These are phyloP conservation scores for Delphinus delphis DNA, from an alignment of 2,113 vertebrate genomes.

Conservation along the genomic window DNA sequence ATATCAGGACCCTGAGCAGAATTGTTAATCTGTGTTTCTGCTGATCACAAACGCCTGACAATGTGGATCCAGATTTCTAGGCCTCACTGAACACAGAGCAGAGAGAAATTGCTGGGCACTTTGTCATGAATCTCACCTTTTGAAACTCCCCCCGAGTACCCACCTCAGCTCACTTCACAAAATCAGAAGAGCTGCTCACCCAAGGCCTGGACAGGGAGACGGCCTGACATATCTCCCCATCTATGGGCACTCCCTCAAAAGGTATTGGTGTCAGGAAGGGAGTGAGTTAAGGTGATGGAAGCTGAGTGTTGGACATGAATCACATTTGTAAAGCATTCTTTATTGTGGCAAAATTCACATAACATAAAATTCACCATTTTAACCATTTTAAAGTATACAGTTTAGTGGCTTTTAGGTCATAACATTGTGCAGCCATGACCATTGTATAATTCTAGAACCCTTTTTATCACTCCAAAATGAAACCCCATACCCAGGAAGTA, in stretches of 20 bases:
- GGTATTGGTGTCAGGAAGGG: neutral
- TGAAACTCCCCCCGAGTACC: rapidly evolving
- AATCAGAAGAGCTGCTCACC: neutral
- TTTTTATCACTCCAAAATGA: neutral
- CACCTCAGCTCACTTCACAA: neutral
- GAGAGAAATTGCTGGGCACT: neutral
- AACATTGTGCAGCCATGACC: neutral
- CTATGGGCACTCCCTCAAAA: neutral
- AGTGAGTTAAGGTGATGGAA: neutral
- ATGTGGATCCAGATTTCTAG: neutral
- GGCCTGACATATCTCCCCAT: neutral
- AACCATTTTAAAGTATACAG: neutral
- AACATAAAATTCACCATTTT: neutral
- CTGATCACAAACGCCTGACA: rapidly evolving
- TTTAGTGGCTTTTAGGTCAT: neutral
- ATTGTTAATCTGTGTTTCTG: neutral
- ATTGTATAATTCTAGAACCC: neutral
- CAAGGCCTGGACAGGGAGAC: too few relatives aligned
- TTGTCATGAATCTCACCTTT: neutral
- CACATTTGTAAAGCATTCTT: neutral
- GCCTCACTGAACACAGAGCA: neutral
- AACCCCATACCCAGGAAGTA: neutral
- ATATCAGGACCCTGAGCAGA: neutral
- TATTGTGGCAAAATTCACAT: neutral
- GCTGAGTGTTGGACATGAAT: neutral